Evolutionary conservation across 2,888 invertebrate species (phyloP).

Genomic region (Hypomecis punctinalis): DNA sequence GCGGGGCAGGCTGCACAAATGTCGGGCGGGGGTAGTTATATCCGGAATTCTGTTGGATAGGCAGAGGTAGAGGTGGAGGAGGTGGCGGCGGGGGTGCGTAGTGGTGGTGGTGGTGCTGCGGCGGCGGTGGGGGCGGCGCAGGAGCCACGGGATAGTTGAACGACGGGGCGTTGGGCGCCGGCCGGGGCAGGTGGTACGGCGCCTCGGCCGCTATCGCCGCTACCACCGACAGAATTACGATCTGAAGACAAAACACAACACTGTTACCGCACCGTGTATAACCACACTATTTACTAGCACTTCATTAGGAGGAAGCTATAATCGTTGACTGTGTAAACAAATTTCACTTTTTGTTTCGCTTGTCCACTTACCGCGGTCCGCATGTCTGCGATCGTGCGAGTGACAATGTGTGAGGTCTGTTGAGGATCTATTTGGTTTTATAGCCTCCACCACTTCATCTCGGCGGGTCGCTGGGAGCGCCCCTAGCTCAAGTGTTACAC

Average conservation of each 20-base stretch:
- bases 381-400: conserved; percentile 67
- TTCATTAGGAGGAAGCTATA: conserved; percentile 46
- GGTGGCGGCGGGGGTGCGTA: conserved; percentile 43
- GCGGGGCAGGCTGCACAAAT: conserved; percentile 37
- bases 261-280: conserved; percentile 35
- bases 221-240: conserved; percentile 68
- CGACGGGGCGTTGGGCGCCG: conserved; percentile 53
- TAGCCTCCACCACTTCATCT: conserved; percentile 70
- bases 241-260: conserved; percentile 59
- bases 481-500: conserved; percentile 34
- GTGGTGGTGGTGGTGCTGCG: conserved; percentile 44
- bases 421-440: conserved; percentile 63
- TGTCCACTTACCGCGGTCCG: conserved; percentile 75
- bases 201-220: conserved; percentile 71
- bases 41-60: conserved; percentile 45
- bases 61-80: conserved; percentile 38
- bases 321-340: conserved; percentile 53
- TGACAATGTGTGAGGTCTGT: conserved; percentile 62
- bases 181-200: conserved; percentile 73
- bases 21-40: conserved; percentile 60
- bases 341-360: conserved; percentile 64
- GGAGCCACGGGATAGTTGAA: conserved; percentile 61
- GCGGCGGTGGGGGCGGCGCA: conserved; percentile 48
- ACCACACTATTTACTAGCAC: conserved; percentile 38
- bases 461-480: conserved; percentile 45